Base-by-base conservation (phyloP, 2,888 invertebrate species). In the Lepidocyrtoides sp. region DNA sequence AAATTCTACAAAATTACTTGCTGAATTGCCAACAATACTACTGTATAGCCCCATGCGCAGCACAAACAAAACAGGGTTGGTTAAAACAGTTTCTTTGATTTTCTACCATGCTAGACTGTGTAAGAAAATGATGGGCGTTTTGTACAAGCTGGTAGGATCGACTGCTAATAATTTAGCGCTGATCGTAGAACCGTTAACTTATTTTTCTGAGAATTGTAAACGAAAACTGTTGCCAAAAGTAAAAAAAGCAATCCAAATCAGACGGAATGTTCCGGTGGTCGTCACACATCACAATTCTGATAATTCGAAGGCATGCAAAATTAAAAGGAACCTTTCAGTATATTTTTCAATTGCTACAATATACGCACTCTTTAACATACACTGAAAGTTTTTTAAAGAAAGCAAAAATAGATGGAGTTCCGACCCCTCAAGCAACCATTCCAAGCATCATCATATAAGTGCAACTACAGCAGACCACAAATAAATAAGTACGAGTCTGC, bases 161-260 rank as follows among this genome's bases (percentile, higher is more conserved):
- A 44, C 10, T 5, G 69, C 36, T 66, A 14, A 23, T 36, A 72
- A 72, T 72, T 20, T 72, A 41, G 20, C n/a, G 29, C 4, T 14
- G 63, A 14, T 66, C 63, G 32, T 32, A 29, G 32, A 66, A 17
- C 63, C 63, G 32, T 66, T 8, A 44, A 72, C 36, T 41, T 72
- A 72, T 41, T 41, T 72, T 72, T 41, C 10, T 41, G 10, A 72
- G 20, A 72, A 36, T 0, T 36, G 32, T 17, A 23, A 29, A 17
- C 17, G 26, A 72, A 2, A 3, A 26, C 41, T 36, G 69, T 44
- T 72, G 69, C 69, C 69, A 72, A 72, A 69, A 69, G 69, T n/a
- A 69, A 54, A 57, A 51, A 66, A 66, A 44, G 69, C 41, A 72
- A 41, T 72, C 20, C 20, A 44, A 41, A 41, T 72, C 36, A 72